Percentiles rank a stretch among this genome's conserved stretches.
Conservation (phyloP, 2,888 invertebrate genomes). For the Fragum fragum region DNA sequence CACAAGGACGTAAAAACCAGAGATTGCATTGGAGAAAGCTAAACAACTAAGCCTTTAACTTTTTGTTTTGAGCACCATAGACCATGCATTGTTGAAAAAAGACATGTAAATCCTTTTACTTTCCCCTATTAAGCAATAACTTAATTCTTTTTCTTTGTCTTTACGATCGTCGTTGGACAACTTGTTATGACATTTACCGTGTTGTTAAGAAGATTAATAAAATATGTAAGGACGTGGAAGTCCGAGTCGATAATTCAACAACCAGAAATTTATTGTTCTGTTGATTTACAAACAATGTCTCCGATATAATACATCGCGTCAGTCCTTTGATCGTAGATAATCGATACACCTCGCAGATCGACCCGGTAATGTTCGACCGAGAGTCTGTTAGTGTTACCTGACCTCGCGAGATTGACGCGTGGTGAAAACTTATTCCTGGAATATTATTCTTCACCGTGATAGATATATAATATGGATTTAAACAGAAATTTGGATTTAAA, state of each 20-base stretch:
- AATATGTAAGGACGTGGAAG: neutral
- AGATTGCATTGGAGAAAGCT: too few relatives aligned
- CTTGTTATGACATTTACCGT: neutral
- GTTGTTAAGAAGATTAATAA: neutral
- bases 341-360: slow-evolving; percentile 11
- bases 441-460: neutral
- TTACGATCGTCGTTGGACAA: neutral
- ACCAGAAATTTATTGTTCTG: neutral
- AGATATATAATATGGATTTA: neutral
- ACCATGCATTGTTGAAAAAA: too few relatives aligned
- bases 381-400: slow-evolving; percentile 31
- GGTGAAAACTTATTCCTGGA: neutral
- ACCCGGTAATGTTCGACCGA: slow-evolving; percentile 16
- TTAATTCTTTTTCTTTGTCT: too few relatives aligned
- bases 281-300: slow-evolving; percentile 7
- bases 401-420: neutral
- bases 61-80: too few relatives aligned
- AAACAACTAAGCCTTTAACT: too few relatives aligned
- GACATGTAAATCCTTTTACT: too few relatives aligned
- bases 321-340: slow-evolving; percentile 11
- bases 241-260: neutral
- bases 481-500: neutral
- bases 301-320: neutral
- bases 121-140: too few relatives aligned
- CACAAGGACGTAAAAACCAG: too few relatives aligned